Base-by-base conservation (phyloP, 2,888 invertebrate species). In the Lithophane ornitopus region DNA sequence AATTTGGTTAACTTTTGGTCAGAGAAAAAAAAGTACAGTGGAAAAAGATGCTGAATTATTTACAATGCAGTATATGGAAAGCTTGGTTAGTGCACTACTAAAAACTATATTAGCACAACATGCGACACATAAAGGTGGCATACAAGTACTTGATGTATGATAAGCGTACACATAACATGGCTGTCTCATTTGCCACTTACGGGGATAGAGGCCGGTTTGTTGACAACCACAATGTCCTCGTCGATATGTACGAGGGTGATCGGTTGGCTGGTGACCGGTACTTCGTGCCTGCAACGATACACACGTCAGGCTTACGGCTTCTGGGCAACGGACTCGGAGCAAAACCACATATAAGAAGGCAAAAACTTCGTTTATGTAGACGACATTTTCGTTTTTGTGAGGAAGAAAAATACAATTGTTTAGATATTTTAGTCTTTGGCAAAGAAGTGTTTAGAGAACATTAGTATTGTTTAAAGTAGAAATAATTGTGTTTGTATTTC, bases 181-280 rank as follows among this genome's bases (percentile, higher is more conserved):
- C 98, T 96, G 98, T 98, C 98, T 97, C 97, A 97, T 97, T 97
- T 97, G 98, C 98, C 98, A 98, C 98, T 99, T 98, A 99, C 99
- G 97, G 99, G 99, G 97, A 99, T 99, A 97, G 99, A 99, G 97
- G 99, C 98, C 96, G 99, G 99, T 98, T 99, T 99, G 98, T 99
- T 99, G 97, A 99, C 99, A 97, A 99, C 99, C 97, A 99, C 98
- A 97, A 99, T 98, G 97, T 99, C 99, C 97, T 99, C 99, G 97
- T 99, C 99, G 98, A 99, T 98, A 97, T 98, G 98, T 95, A 99
- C 98, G 97, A 99, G 98, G 97, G 98, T 98, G 97, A 99, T 98
- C 97, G 98, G 98, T 97, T 98, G 98, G 97, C 98, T 98, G 97
- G 99, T 98, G 97, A 99, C 99, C 95, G 99, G 99, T 97, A 99